Evolutionary conservation across 1,140 invertebrate genomes (phyloP).

Genomic region (Dinoponera quadriceps): DNA sequence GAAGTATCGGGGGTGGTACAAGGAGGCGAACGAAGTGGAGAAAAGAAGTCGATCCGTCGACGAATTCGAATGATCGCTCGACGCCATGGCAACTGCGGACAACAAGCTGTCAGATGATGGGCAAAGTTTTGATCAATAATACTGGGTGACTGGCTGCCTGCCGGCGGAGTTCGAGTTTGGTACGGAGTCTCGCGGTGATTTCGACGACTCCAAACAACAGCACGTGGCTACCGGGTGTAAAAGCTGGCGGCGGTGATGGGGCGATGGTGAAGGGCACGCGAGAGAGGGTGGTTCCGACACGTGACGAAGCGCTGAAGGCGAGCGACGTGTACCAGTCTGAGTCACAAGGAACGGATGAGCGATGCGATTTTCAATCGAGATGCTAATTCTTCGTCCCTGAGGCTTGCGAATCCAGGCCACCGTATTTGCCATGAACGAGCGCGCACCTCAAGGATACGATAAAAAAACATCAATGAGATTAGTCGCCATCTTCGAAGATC

Average conservation of each 20-base stretch:
- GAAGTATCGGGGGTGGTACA: not conserved
- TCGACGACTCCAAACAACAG: conserved; percentile 58
- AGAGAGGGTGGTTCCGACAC: conserved; percentile 46
- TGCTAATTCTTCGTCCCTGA: conserved; percentile 46
- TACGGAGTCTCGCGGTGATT: conserved; percentile 51
- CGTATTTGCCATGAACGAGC: not conserved
- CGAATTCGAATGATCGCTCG: conserved; percentile 81
- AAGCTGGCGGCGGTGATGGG: conserved; percentile 31
- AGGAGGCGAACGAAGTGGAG: conserved; percentile 32
- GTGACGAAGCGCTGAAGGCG: conserved; percentile 22
- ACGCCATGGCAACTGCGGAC: conserved; percentile 84
- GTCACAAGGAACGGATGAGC: conserved; percentile 41
- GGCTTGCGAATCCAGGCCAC: conserved; percentile 3
- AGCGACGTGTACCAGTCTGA: conserved; percentile 56
- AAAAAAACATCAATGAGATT: no score
- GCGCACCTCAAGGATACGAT: no score
- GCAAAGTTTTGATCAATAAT: conserved; percentile 86
- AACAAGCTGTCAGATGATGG: conserved; percentile 86
- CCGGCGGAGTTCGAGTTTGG: conserved; percentile 67
- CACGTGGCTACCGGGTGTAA: conserved; percentile 43
- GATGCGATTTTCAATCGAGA: conserved; percentile 52
- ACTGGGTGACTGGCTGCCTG: conserved; percentile 77
- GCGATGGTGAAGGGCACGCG: not conserved
- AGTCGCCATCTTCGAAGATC: no score
- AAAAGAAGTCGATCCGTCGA: conserved; percentile 59